Base-by-base conservation (phyloP, 2,888 invertebrate genomes). In the Ferdinandea cuprea region DNA sequence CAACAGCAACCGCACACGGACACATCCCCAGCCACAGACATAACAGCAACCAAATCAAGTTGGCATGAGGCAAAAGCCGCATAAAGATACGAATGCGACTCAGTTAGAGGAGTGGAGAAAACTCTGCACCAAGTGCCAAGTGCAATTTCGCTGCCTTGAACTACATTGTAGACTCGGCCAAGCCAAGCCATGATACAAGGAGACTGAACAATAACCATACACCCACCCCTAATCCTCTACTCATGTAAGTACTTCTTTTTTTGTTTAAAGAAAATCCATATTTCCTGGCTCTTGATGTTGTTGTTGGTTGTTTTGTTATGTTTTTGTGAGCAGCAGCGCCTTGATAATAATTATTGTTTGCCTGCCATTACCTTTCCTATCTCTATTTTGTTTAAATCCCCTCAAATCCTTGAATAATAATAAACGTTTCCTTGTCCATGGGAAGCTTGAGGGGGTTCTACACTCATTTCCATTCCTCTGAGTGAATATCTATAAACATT, bases 281-380 rank as follows among this genome's bases (percentile, higher is more conserved):
- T 21, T 46, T 61, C 21, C 61, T 46, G 19, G 7, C 15, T n/a
- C 2, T 40, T 37, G 35, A 9, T 13, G 15, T 15, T 40, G 25
- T 28, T 21, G 44, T 19, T 19, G 44, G 25, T 25, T 44, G 7
- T 21, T 37, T 15, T 35, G 3, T 21, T 37, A 11, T 35, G 3
- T 46, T 37, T 37, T 11, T n/a, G 4, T 28, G 15, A n/a, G n/a
- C n/a, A n/a, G n/a, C 8, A 50, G 15, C 5, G 28, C 68, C 74
- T 66, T 46, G 69, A 63, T 63, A 74, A 48, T 13, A 25, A 63
- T 65, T 65, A 69, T 79, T 61, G 54, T 79, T 73, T 68, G 65
- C 30, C 73, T 72, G 66, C 73, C 46, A 72, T 79, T 73, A 66
- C 66, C 73, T 58, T 54, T 48, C 32, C 58, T 40, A 28, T 25